Evolutionary conservation across 2,797 vertebrate genomes (phyloP), one percentile per base, ranked within the genome.

Genomic region (Tenualosa ilisha): DNA sequence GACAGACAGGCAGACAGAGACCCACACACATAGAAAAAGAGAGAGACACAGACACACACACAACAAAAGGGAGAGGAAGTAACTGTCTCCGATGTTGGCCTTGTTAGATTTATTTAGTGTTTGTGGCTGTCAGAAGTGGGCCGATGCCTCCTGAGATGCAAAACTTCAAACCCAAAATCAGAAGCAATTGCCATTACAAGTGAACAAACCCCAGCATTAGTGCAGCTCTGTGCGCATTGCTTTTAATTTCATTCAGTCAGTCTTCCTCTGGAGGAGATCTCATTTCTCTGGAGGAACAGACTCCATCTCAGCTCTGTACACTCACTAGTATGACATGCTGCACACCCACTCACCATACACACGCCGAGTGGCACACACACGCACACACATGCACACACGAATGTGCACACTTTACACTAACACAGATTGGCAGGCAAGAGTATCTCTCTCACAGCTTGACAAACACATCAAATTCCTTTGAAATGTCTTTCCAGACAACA

Each of bases 81-180:
- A 40, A 15, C 3, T 6, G 31, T 85, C 88, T 91, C 85, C 86
- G 89, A 89, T 91, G 89, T 87, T 53, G 79, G 85, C 84, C 0
- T 59, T 75, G 63, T 86, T 83, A 84, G 84, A 85, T 85, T 83
- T 89, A 85, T 90, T 90, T 87, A 85, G 86, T 84, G 51, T 86
- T 63, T 81, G 84, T 61, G 82, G 75, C 85, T 81, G 82, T 86
- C 84, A 82, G 88, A 92, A 92, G 91, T 82, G 84, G 90, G 88
- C 26, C 8, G 84, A 79, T 20, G 43, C 59, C 82, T 79, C 87
- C 87, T 87, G 87, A 91, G 90, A 88, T 89, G 87, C 87, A 24
- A 59, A 84, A 72, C 13, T 12, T 75, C 17, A 13, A 75, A 75
- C 40, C 68, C 68, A 37, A 40, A 75, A 75, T 75, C 68, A 75